Evolutionary conservation across 1,140 invertebrate species (phyloP).

Genomic region (Thaumetopoea pityocampa): DNA sequence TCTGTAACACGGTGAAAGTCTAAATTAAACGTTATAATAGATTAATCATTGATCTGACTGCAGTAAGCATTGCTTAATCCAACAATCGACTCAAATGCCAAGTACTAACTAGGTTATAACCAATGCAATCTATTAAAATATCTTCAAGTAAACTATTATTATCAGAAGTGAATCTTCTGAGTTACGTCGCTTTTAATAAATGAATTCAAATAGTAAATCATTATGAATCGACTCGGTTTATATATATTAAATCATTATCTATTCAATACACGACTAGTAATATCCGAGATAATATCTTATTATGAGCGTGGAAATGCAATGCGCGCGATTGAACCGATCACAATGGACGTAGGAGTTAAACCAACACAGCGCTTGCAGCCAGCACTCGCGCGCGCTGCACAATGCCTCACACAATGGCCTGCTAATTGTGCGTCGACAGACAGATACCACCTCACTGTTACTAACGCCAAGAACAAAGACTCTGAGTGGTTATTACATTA

Average conservation of each 20-base stretch:
- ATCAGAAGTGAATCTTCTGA: slow-evolving; percentile 33
- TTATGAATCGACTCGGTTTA: slow-evolving; percentile 33
- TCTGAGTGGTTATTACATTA: slow-evolving; percentile 18
- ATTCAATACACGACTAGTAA: slow-evolving; percentile 48
- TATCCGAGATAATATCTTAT: slow-evolving; percentile 51
- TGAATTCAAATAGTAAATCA: slow-evolving; percentile 50
- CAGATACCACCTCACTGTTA: slow-evolving; percentile 32
- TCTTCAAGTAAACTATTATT: no score
- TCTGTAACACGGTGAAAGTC: no score
- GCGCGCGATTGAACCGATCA: slow-evolving; percentile 34
- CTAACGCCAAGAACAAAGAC: slow-evolving; percentile 16
- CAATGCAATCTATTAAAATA: no score
- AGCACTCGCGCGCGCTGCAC: slow-evolving; percentile 43
- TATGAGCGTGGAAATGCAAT: slow-evolving; percentile 33
- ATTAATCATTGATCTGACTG: no score
- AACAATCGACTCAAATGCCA: no score
- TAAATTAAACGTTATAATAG: no score
- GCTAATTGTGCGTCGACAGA: slow-evolving; percentile 67
- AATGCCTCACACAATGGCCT: slow-evolving; percentile 47
- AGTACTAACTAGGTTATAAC: no score
- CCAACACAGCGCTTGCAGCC: slow-evolving; percentile 27
- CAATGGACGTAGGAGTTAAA: slow-evolving; percentile 61
- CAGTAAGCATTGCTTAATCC: no score
- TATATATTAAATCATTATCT: slow-evolving; percentile 52
- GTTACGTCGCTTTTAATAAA: slow-evolving; percentile 34